Evolutionary conservation across 2,888 invertebrate genomes (phyloP), one percentile per base, ranked within the genome.

Genomic region (Aproaerema taeniolella): DNA sequence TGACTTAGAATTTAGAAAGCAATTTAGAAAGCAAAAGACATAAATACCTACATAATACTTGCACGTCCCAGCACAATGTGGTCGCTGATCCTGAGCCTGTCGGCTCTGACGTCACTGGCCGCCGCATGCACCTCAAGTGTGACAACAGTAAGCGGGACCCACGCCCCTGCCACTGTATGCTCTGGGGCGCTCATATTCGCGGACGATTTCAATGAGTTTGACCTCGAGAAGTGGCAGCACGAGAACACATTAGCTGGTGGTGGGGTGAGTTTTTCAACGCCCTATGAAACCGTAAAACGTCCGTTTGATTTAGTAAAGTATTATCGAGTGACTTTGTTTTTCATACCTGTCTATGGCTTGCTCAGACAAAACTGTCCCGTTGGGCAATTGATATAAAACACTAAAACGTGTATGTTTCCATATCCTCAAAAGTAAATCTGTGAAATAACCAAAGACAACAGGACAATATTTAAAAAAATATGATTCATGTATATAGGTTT

Each of bases 201-300:
- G 6, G 91, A 91, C 17, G 87, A 90, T 15, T 92, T 92, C 62
- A 69, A 90, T 13, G 66, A 63, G 1, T 81, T 92, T 9, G 87
- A 91, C 56, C 66, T 88, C 1, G 79, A 86, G 46, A 89, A 78
- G 49, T 92, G 91, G 92, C 83, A 90, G 55, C 91, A 91, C 56
- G 91, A 91, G 64, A 87, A 88, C 49, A 91, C 91, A 1, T 68
- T 91, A 14, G 73, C 86, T 16, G 91, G 91, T 2, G 91, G 91
- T 44, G 91, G 91, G 32, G 90, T 90, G 66, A 83, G 89, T 77
- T 11, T 31, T 16, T n/a, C n/a, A 20, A 20, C 20, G 4, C 7
- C 20, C 20, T 4, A 20, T 20, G 20, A 20, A 20, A 20, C 20
- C 7, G 20, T 20, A 7, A 20, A 6, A 7, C n/a, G 4, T 20